Evolutionary conservation across 1,140 invertebrate genomes (phyloP), one percentile per base, ranked within the genome.

Genomic region (Rhyacophila brunnea): DNA sequence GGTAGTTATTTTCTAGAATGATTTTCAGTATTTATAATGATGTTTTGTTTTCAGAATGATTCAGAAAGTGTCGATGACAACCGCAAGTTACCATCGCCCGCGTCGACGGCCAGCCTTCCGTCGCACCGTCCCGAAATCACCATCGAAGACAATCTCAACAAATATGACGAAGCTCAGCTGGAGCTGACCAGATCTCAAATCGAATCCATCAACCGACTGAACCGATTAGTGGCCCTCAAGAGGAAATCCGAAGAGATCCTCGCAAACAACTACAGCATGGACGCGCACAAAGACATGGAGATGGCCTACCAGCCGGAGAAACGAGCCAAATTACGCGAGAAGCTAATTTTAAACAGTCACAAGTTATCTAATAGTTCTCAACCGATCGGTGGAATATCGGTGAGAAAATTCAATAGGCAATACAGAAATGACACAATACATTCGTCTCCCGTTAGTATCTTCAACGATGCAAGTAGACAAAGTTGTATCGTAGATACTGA

Each of bases 221-320:
- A 70, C 62, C 71, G 68, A 23, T 36, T 63, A 11, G 57, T 53
- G 6, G 55, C 62, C 38, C 67, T 78, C 14, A 79, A 79, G 66
- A 71, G 77, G 59, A 79, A 78, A 70, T 78, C 75, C 43, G 74
- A 77, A 55, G 74, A 77, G 52, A 72, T 74, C 45, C 51, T 75
- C n/a, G 71, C 73, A 59, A 77, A 74, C 57, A 75, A 71, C 47
- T 59, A 47, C 55, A 75, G 14, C 18, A 6, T 20, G 17, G 50
- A 56, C 14, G 14, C 11, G 17, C 6, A 7, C 2, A 28, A 28
- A 28, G 23, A 28, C 23, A 42, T 38, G n/a, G 43, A 48, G 7
- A 19, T 48, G 15, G 20, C 71, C 44, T 42, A 69, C 5, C 73
- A 71, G 43, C 54, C 69, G 38, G 77, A 78, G 50, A 79, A 79